Evolutionary conservation across 2,888 invertebrate species (phyloP).

Genomic region (Drosophila paranaensis): DNA sequence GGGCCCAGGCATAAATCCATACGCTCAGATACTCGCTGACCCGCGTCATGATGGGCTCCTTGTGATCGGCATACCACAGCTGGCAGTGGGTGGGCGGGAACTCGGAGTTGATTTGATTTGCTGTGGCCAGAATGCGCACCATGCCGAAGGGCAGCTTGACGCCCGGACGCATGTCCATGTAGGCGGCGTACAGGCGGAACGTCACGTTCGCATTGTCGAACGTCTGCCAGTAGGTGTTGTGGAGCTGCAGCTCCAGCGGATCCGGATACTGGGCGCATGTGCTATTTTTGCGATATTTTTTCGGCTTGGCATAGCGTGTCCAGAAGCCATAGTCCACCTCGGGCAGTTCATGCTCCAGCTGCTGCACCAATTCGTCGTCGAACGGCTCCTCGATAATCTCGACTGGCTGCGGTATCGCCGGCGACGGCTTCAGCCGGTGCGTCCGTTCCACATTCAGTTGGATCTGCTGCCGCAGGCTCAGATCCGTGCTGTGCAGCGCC

Average conservation of each 20-base stretch:
- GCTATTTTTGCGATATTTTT: slow-evolving; percentile 25
- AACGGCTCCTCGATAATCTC: slow-evolving; percentile 48
- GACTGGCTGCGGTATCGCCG: slow-evolving; percentile 1
- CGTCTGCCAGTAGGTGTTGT: slow-evolving; percentile 97
- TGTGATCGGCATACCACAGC: slow-evolving; percentile 93
- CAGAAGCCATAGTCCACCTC: slow-evolving; percentile 68
- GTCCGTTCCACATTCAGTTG: neutral
- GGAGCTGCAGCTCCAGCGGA: slow-evolving; percentile 94
- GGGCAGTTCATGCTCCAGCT: slow-evolving; percentile 62
- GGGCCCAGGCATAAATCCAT: slow-evolving; percentile 96
- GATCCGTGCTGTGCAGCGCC: slow-evolving; percentile 14
- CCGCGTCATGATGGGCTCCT: slow-evolving; percentile 90
- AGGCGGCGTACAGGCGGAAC: slow-evolving; percentile 95
- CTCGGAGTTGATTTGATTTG: slow-evolving; percentile 91
- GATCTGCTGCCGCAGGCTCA: neutral
- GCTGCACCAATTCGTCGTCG: slow-evolving; percentile 46
- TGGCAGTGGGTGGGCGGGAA: slow-evolving; percentile 89
- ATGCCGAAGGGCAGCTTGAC: slow-evolving; percentile 89
- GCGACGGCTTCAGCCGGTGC: neutral
- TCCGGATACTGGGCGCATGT: slow-evolving; percentile 92
- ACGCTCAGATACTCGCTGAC: slow-evolving; percentile 87
- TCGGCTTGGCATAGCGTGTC: slow-evolving; percentile 59
- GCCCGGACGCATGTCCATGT: slow-evolving; percentile 91
- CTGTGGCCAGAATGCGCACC: slow-evolving; percentile 93
- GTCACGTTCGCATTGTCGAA: slow-evolving; percentile 91